Evolutionary conservation across 2,888 invertebrate species (phyloP).

Genomic region (Podotricha telesiphe): DNA sequence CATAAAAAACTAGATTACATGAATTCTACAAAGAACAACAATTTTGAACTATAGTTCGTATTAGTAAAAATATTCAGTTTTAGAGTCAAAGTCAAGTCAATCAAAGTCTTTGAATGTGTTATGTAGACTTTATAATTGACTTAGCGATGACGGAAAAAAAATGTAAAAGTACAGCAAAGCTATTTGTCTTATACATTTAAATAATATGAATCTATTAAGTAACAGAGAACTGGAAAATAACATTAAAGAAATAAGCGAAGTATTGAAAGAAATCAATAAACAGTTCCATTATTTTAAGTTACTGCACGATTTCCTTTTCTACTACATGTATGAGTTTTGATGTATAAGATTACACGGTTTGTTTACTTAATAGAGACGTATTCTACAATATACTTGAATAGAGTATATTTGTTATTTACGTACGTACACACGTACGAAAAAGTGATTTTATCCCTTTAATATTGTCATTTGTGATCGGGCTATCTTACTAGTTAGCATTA

Average conservation of each 20-base stretch:
- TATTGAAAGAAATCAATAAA: background rate
- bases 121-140: background rate
- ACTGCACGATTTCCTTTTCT: slow-evolving; percentile 15
- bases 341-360: slow-evolving; percentile 1
- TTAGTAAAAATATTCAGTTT: background rate
- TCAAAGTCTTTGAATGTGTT: no score
- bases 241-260: background rate
- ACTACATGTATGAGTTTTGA: background rate
- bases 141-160: background rate
- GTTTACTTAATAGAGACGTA: slow-evolving; percentile 2
- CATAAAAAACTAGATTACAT: no score
- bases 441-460: background rate
- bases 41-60: background rate
- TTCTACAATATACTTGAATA: background rate
- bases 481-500: no score
- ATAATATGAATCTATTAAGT: background rate
- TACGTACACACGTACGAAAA: background rate
- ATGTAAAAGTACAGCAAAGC: background rate
- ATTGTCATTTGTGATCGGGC: background rate
- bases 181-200: background rate
- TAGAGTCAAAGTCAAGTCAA: background rate
- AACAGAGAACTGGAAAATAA: background rate
- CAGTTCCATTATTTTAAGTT: slow-evolving; percentile 6
- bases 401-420: background rate
- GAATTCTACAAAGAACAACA: background rate